These are phyloP conservation scores for Leucoptera coffeella DNA, from an alignment of 2,888 invertebrate genomes.

Conservation along the genomic window DNA sequence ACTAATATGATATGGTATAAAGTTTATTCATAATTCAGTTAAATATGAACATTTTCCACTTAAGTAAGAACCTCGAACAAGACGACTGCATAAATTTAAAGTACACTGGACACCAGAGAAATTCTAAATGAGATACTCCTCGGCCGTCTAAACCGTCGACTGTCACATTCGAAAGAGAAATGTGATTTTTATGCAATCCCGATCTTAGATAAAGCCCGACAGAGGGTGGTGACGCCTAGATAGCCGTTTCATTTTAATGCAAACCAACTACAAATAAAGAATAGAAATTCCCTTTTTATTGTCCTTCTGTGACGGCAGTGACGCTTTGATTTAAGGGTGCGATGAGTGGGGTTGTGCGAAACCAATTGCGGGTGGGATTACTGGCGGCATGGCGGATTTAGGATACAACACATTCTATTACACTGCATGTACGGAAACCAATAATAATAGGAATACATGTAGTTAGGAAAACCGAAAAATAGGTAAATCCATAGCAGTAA, in stretches of 20 bases:
- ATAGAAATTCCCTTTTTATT: slow-evolving; percentile 47
- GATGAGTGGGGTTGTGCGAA: slow-evolving; percentile 25
- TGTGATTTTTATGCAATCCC: slow-evolving; percentile 46
- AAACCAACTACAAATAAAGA: slow-evolving; percentile 50
- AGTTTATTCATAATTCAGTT: no score
- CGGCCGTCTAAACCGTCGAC: slow-evolving; percentile 19
- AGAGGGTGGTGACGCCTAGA: slow-evolving; percentile 41
- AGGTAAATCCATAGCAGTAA: no score
- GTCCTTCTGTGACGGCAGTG: slow-evolving; percentile 33
- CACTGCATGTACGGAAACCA: no score
- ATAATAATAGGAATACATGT: no score
- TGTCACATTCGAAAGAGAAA: slow-evolving; percentile 34
- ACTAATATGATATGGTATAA: no score
- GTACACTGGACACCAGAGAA: background rate
- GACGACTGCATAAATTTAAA: no score
- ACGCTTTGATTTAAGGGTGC: slow-evolving; percentile 42
- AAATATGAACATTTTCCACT: no score
- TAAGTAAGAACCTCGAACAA: no score
- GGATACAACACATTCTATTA: no score
- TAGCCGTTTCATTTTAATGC: slow-evolving; percentile 48
- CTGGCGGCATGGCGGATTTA: no score
- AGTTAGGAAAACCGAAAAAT: no score
- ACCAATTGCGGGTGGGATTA: slow-evolving; percentile 43
- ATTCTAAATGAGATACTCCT: slow-evolving; percentile 26
- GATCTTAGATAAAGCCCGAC: slow-evolving; percentile 39